Percentiles rank a stretch among this genome's conserved stretches.
Evolutionary conservation across 2,888 invertebrate genomes (phyloP).

Genomic region (Drosophila sordidapex): DNA sequence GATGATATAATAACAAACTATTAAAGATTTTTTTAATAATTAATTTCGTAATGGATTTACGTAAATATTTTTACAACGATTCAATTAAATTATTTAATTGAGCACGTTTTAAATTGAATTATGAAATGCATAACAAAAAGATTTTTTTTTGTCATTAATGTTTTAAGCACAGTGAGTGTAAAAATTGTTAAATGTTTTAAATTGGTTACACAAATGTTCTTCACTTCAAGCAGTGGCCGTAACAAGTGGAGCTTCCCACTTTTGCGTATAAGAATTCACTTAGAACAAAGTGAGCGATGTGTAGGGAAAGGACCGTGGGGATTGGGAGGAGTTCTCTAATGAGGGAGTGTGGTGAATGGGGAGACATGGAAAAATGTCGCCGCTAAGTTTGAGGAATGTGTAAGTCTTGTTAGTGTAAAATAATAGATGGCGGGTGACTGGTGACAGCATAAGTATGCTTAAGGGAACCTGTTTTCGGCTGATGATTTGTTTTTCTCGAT

Average conservation of each 20-base stretch:
- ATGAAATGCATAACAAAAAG: not conserved
- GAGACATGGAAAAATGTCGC: slow-evolving; percentile 40
- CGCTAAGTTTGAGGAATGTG: slow-evolving; percentile 61
- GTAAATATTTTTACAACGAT: not conserved
- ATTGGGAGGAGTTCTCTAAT: not conserved
- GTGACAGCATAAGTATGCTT: slow-evolving; percentile 11
- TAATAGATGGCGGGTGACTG: slow-evolving; percentile 48
- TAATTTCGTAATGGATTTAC: not conserved
- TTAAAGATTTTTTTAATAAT: not conserved
- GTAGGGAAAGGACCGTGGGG: not conserved
- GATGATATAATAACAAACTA: slow-evolving; percentile 1
- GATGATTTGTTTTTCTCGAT: slow-evolving; percentile 37
- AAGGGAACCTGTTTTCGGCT: slow-evolving; percentile 24
- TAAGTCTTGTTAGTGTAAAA: slow-evolving; percentile 73
- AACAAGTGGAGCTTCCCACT: slow-evolving; percentile 48
- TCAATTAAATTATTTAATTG: not conserved
- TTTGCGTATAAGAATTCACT: slow-evolving; percentile 59
- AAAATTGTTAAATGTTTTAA: slow-evolving; percentile 7
- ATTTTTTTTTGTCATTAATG: not conserved
- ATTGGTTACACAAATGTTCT: not conserved
- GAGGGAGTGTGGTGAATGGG: not conserved
- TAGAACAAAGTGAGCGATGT: slow-evolving; percentile 51
- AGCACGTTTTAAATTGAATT: not conserved
- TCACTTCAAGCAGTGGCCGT: not conserved
- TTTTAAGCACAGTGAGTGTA: not conserved